Conservation (phyloP, 2,888 invertebrate genomes). For the Cartodere bifasciata region DNA sequence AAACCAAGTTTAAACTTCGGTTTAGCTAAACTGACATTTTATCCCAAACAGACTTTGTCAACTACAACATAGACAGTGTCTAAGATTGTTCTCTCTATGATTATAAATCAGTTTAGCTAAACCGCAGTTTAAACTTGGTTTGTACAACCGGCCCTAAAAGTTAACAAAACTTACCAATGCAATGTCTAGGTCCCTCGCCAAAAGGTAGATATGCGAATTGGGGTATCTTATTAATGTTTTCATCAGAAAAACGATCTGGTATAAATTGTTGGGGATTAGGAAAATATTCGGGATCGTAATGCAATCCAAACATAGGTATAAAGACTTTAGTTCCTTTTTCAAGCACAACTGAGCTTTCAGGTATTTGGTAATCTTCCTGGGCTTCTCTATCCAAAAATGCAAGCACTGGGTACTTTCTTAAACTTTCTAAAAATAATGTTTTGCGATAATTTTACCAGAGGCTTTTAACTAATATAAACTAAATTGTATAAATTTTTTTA, state of each 20-base stretch:
- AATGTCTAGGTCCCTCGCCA: conserved; percentile 12
- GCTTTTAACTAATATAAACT: no score
- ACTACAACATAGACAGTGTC: no score
- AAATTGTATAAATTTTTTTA: no score
- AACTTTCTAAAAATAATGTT: conserved; percentile 15
- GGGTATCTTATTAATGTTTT: conserved; percentile 12
- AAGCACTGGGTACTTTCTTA: conserved; percentile 28
- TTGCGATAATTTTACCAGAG: background rate
- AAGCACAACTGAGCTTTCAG: conserved; percentile 18
- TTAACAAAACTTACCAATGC: conserved; percentile 13
- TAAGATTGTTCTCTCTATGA: no score
- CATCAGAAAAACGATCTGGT: conserved; percentile 29
- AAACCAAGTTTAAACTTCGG: no score
- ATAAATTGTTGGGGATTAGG: conserved; percentile 30
- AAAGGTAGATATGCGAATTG: conserved; percentile 9
- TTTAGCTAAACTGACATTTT: no score
- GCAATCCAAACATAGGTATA: conserved; percentile 27
- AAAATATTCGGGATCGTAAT: conserved; percentile 27
- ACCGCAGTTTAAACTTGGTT: no score
- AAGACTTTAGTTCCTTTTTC: conserved; percentile 25
- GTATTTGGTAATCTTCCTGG: conserved; percentile 19
- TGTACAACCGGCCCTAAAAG: no score
- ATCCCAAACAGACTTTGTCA: no score
- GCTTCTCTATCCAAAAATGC: conserved; percentile 21
- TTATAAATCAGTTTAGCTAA: no score